phyloP scores from a whole-genome alignment of 2,113 vertebrate species.

The Camelus bactrianus region DNA sequence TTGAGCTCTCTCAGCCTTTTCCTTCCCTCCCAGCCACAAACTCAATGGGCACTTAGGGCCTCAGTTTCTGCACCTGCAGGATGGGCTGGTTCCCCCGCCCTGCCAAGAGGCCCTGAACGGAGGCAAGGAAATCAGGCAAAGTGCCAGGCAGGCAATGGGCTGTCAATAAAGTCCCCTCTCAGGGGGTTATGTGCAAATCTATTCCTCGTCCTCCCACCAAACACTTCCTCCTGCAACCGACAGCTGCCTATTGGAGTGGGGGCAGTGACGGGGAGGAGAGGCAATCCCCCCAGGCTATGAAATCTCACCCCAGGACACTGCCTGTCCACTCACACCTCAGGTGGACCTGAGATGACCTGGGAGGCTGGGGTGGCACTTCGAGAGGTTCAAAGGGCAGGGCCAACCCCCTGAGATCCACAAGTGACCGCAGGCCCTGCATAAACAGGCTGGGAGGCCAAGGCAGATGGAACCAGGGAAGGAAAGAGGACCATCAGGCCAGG shows the following conservation, averaged over 20 bases:
- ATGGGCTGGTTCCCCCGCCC: rapidly evolving
- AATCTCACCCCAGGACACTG: not conserved
- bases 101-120: rapidly evolving
- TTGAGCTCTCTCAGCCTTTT: not conserved
- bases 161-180: rapidly evolving
- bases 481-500: rapidly evolving
- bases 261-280: too few relatives aligned
- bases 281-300: not conserved
- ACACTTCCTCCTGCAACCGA: not conserved
- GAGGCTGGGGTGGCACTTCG: not conserved
- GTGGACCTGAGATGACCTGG: not conserved
- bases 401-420: not conserved
- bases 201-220: not conserved
- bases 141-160: rapidly evolving
- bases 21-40: not conserved
- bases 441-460: rapidly evolving
- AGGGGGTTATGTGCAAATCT: rapidly evolving
- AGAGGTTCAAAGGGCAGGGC: not conserved
- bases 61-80: not conserved
- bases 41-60: not conserved
- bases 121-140: rapidly evolving
- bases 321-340: not conserved
- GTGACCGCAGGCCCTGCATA: not conserved
- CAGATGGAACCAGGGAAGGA: rapidly evolving
- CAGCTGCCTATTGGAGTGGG: not conserved